Evolutionary conservation across 2,888 invertebrate genomes (phyloP).

Genomic region (Parthenolecanium corni): DNA sequence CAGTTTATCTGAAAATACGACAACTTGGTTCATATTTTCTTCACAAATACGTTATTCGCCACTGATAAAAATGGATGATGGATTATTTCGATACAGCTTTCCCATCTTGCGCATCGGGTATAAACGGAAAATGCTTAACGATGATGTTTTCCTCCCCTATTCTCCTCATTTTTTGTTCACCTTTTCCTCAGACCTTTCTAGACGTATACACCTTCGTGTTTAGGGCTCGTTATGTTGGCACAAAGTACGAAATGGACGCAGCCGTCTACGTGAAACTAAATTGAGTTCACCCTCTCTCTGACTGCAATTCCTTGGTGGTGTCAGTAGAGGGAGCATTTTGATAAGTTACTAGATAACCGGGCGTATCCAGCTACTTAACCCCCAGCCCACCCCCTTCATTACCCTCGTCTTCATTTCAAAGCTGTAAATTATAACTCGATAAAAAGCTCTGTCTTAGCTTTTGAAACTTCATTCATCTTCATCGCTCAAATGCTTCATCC

Average conservation of each 20-base stretch:
- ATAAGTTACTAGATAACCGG: constrained; percentile 22
- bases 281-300: constrained; percentile 11
- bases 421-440: constrained; percentile 31
- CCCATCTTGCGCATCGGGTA: not conserved
- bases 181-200: not conserved
- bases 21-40: too few relatives aligned
- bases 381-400: not conserved
- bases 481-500: constrained; percentile 19
- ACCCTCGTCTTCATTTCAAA: constrained; percentile 5
- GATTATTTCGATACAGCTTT: constrained; percentile 14
- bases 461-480: constrained; percentile 26
- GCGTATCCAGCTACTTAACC: constrained; percentile 23
- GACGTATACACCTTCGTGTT: not conserved
- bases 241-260: not conserved
- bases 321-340: not conserved
- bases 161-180: not conserved
- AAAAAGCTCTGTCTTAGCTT: constrained; percentile 28
- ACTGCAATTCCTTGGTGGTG: not conserved
- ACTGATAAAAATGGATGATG: constrained; percentile 14
- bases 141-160: not conserved
- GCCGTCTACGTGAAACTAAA: constrained; percentile 15
- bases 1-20: too few relatives aligned
- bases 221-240: constrained; percentile 6
- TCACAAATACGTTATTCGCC: not conserved
- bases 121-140: constrained; percentile 3